Evolutionary conservation across 2,797 vertebrate species (phyloP).

Genomic region (Eulemur mongoz): DNA sequence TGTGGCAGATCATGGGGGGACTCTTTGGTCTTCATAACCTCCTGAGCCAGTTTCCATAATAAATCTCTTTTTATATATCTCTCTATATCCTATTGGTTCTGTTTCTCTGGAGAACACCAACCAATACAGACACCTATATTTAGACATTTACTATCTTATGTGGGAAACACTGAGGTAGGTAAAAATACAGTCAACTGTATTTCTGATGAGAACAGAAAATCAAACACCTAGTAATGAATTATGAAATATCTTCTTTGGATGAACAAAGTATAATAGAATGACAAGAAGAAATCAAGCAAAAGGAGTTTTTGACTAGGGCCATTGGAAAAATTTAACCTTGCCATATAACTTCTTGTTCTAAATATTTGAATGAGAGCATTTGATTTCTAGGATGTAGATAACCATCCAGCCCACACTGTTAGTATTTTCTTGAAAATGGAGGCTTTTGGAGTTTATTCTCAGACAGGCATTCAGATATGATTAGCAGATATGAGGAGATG

Average conservation of each 20-base stretch:
- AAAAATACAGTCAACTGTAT: neutral
- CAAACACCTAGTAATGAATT: neutral
- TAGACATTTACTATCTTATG: neutral
- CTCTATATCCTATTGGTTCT: neutral
- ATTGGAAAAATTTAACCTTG: neutral
- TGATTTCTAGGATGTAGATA: neutral
- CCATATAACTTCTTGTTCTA: neutral
- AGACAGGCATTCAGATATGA: neutral
- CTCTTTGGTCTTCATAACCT: neutral
- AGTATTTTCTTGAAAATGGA: slow-evolving; percentile 13
- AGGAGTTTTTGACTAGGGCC: neutral
- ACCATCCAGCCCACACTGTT: neutral
- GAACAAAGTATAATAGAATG: neutral
- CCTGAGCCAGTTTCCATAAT: neutral
- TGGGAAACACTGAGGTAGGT: neutral
- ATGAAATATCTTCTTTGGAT: neutral
- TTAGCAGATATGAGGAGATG: neutral
- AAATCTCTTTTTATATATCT: neutral
- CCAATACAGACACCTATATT: neutral
- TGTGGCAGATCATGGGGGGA: neutral
- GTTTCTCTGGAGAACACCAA: neutral
- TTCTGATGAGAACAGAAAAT: slow-evolving; percentile 15
- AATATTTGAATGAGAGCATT: neutral
- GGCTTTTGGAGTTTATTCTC: slow-evolving; percentile 3
- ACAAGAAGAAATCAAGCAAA: neutral